These are phyloP conservation scores for Blennius ocellaris DNA, from an alignment of 2,113 vertebrate genomes.

Conservation along the genomic window DNA sequence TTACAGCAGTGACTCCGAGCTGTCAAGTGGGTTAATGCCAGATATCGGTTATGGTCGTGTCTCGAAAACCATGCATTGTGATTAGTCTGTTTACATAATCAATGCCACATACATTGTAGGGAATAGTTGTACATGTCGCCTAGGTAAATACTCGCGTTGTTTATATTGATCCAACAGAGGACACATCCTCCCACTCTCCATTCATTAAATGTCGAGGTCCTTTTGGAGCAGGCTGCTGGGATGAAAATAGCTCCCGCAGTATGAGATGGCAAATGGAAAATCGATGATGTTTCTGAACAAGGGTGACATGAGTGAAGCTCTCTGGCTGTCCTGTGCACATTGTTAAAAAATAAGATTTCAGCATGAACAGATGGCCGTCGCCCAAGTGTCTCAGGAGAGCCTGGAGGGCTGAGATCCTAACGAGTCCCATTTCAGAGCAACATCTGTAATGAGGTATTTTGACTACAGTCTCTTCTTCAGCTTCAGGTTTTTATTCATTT, in stretches of 20 bases:
- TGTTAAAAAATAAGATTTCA: constrained; percentile 41
- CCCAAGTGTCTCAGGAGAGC: constrained; percentile 2
- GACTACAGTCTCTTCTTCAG: constrained; percentile 49
- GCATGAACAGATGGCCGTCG: constrained; percentile 27
- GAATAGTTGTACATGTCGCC: constrained; percentile 56
- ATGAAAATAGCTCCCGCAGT: constrained; percentile 56
- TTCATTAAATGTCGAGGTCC: constrained; percentile 45
- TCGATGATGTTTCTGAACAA: constrained; percentile 55
- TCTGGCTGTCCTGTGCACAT: constrained; percentile 41
- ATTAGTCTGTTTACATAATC: constrained; percentile 49
- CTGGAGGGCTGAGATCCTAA: constrained; percentile 18
- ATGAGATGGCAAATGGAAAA: constrained; percentile 47
- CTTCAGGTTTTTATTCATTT: constrained; percentile 58
- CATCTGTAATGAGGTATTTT: constrained; percentile 67
- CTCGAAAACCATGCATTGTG: constrained; percentile 70
- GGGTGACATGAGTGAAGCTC: constrained; percentile 47
- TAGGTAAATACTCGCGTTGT: constrained; percentile 43
- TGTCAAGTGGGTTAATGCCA: constrained; percentile 32
- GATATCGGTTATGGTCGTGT: constrained; percentile 34
- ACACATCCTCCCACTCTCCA: constrained; percentile 21
- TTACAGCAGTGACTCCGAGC: constrained; percentile 38
- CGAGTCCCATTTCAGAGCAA: constrained; percentile 46
- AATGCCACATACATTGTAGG: constrained; percentile 56
- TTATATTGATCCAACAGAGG: constrained; percentile 63
- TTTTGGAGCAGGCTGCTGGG: constrained; percentile 29